Base-by-base conservation (phyloP, 1,140 invertebrate species). In the Lasioglossum baleicum region DNA sequence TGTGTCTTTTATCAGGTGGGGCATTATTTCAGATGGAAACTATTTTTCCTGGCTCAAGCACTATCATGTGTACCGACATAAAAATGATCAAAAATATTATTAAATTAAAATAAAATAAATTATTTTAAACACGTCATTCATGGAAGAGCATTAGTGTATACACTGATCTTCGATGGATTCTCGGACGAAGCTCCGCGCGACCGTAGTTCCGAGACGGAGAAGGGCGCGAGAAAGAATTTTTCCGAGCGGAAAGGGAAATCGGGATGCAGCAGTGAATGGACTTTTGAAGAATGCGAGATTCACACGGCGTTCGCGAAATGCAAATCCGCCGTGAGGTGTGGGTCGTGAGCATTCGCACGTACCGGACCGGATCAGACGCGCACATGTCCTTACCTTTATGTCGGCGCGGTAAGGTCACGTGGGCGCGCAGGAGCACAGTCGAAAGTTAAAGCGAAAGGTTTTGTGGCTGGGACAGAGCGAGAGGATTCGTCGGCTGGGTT, bases 361-460 rank as follows among this genome's bases (percentile, higher is more conserved):
- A 26, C 26, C 1, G 26, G 26, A 26, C 56, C 20, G 7, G 2
- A n/a, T 7, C n/a, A n/a, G 13, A 5, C 51, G 17, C 17, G 15
- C 22, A 7, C 40, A 5, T 20, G 22, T 78, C 42, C 11, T 76
- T 44, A 8, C 0, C 17, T 53, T 26, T 60, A 68, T n/a, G n/a
- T 70, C 61, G 31, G 67, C 26, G 58, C 35, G 13, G 35, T 71
- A 71, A 71, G 75, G 75, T 73, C 61, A 53, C 56, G 20, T 8
- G 56, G 7, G 51, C 17, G 51, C 51, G 69, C 69, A 42, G 31
- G 60, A 64, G 17, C 31, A 51, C 67, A 58, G 22, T 2, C 17
- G 40, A 35, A n/a, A 60, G 77, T 35, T 61, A 66, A 74, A 73
- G 77, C 70, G 63, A 79, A 74, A 66, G 44, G 77, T 79, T 79